Evolutionary conservation across 1,140 invertebrate genomes (phyloP).

Genomic region (Mercenaria mercenaria): DNA sequence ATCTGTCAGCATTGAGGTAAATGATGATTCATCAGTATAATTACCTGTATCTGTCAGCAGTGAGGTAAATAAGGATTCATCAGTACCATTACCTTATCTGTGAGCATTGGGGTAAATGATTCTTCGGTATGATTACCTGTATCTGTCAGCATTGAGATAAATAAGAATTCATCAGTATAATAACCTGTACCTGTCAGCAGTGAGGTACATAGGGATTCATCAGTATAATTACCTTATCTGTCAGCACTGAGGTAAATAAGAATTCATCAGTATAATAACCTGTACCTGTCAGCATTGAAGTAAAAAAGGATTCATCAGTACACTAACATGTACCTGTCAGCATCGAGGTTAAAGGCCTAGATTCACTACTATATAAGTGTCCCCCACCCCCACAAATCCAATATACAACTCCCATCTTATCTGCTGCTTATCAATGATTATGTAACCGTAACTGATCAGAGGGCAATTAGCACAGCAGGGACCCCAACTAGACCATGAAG

Average conservation of each 20-base stretch:
- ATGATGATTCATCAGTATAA: constrained; percentile 76
- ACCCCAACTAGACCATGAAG: no score
- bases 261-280: neutral
- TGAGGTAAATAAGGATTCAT: constrained; percentile 79
- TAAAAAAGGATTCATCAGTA: neutral
- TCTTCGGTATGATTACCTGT: constrained; percentile 75
- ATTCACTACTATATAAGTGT: no score
- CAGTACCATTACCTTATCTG: constrained; percentile 76
- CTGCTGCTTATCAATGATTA: no score
- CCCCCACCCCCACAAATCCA: no score
- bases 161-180: neutral
- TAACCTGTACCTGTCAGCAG: neutral
- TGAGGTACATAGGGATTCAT: neutral
- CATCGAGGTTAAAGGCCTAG: neutral
- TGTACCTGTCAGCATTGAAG: neutral
- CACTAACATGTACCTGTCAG: neutral
- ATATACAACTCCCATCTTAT: no score
- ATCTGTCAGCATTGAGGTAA: constrained; percentile 76
- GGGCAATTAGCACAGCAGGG: no score
- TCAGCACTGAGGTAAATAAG: neutral
- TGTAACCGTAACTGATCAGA: no score
- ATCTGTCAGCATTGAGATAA: neutral
- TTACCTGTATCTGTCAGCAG: constrained; percentile 73
- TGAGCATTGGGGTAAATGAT: constrained; percentile 75
- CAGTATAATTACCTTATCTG: neutral